Evolutionary conservation across 2,888 invertebrate genomes (phyloP).

Genomic region (Isoperla grammatica): DNA sequence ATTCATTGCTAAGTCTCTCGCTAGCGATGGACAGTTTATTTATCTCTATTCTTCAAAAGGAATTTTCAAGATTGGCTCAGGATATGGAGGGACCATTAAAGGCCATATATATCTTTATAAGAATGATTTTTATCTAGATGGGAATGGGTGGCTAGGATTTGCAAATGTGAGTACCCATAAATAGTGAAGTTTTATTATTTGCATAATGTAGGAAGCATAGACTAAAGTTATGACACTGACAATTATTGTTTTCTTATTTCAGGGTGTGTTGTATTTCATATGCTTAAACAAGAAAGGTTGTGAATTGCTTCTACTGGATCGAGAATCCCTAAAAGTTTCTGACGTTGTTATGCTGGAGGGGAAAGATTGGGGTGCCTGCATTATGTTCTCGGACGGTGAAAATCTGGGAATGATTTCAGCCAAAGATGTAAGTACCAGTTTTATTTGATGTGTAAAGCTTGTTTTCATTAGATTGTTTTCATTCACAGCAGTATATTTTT

Average conservation of each 20-base stretch:
- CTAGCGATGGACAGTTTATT: constrained; percentile 85
- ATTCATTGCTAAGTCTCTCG: constrained; percentile 56
- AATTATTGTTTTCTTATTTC: constrained; percentile 39
- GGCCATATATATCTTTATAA: constrained; percentile 85
- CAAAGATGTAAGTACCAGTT: constrained; percentile 59
- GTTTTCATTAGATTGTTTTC: not conserved
- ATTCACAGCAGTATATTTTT: not conserved
- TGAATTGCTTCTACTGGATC: constrained; percentile 52
- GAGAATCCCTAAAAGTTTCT: constrained; percentile 49
- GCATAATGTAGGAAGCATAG: not conserved
- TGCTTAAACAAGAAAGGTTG: constrained; percentile 48
- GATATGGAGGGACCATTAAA: constrained; percentile 86
- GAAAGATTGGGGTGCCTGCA: constrained; percentile 47
- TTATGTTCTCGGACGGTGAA: constrained; percentile 72
- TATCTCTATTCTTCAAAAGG: constrained; percentile 82
- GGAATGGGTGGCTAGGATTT: constrained; percentile 80
- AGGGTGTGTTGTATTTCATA: constrained; percentile 80
- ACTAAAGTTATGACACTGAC: constrained; percentile 20
- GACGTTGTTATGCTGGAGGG: constrained; percentile 44
- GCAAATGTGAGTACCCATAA: constrained; percentile 59
- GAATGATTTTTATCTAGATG: constrained; percentile 73
- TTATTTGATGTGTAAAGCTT: too few species aligned
- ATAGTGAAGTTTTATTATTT: constrained; percentile 15
- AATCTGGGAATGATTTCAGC: constrained; percentile 71
- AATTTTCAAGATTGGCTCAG: constrained; percentile 89